Conservation (phyloP, 2,113 vertebrate species). For the Orycteropus afer region DNA sequence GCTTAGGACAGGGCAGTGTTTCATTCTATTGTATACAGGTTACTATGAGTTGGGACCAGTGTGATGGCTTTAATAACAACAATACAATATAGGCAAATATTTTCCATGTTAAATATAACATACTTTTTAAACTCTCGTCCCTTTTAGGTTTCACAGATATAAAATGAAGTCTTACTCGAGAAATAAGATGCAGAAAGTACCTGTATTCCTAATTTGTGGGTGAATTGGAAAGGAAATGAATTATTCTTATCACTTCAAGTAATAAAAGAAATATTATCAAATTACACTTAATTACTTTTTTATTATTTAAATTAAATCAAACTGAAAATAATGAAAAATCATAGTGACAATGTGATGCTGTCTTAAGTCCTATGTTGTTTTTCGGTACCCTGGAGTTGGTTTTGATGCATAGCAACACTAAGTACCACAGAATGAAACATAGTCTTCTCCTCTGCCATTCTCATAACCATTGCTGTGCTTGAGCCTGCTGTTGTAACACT, state of each 20-base stretch:
- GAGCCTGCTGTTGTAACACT: too few relatives aligned
- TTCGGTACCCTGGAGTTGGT: too few relatives aligned
- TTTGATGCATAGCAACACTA: too few relatives aligned
- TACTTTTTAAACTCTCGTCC: not conserved
- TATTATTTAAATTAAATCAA: not conserved
- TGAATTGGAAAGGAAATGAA: not conserved
- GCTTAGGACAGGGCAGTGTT: too few relatives aligned
- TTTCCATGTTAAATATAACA: not conserved
- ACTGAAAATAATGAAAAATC: not conserved
- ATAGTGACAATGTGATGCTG: not conserved
- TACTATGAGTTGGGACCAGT: too few relatives aligned
- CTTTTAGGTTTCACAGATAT: not conserved
- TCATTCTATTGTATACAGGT: too few relatives aligned
- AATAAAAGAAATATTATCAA: not conserved
- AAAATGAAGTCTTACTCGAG: not conserved
- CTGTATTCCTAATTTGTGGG: not conserved
- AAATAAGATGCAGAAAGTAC: not conserved
- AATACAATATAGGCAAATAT: not conserved
- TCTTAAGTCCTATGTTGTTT: too few relatives aligned
- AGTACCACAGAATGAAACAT: too few relatives aligned
- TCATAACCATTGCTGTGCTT: too few relatives aligned
- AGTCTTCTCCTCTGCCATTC: too few relatives aligned
- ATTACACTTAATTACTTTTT: not conserved
- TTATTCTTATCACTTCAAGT: not conserved
- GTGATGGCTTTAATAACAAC: too few relatives aligned